A percentile compares a stretch with the other conserved stretches of the same genome.
Evolutionary conservation across 2,113 vertebrate genomes (phyloP).

Genomic region (Colistium nudipinnis): DNA sequence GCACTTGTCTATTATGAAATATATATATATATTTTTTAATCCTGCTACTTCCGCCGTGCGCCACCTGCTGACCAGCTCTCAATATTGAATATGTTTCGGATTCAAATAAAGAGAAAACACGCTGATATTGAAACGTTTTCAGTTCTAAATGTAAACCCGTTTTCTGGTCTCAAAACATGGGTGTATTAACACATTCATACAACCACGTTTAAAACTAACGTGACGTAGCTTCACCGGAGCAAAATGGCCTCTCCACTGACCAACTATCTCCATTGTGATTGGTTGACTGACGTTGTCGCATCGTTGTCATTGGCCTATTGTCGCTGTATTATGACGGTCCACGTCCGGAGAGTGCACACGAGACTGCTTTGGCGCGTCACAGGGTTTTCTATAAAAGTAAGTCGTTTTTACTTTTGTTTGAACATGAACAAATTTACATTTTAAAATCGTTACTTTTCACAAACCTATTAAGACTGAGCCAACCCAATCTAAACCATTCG

Average conservation of each 20-base stretch:
- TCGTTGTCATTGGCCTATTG: slow-evolving; percentile 53
- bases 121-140: too few relatives aligned
- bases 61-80: slow-evolving; percentile 17
- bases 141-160: too few relatives aligned
- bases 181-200: background rate
- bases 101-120: background rate
- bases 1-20: background rate
- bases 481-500: too few relatives aligned
- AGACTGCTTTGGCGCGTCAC: background rate
- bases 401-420: slow-evolving; percentile 19
- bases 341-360: slow-evolving; percentile 31
- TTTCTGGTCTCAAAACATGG: background rate
- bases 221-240: background rate
- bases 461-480: background rate
- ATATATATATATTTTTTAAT: background rate
- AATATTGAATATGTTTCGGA: background rate
- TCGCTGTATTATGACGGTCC: slow-evolving; percentile 8
- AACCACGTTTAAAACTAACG: background rate
- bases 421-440: background rate
- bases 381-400: slow-evolving; percentile 32
- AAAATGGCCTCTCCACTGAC: slow-evolving; percentile 68
- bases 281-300: slow-evolving; percentile 3
- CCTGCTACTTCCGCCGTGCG: slow-evolving; percentile 43
- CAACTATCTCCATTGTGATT: slow-evolving; percentile 59
- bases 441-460: background rate